A percentile compares a stretch with the other conserved stretches of the same genome.
Evolutionary conservation across 2,113 vertebrate genomes (phyloP).

Genomic region (Centropus unirufus): DNA sequence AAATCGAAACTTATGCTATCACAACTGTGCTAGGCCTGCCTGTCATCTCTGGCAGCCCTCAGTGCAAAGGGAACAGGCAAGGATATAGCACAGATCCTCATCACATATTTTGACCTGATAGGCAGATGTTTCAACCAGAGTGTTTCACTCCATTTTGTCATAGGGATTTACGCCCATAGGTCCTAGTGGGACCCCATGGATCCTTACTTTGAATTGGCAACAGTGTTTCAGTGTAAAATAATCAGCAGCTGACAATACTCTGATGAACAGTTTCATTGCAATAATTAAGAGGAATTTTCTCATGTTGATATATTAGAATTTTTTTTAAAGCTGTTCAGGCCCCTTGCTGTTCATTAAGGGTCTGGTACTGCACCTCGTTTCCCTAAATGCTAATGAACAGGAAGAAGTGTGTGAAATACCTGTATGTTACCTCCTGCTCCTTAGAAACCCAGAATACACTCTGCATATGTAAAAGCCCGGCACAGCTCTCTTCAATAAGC

Average conservation of each 20-base stretch:
- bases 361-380: background rate
- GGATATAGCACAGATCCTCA: background rate
- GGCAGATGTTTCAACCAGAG: background rate
- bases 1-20: background rate
- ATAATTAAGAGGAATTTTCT: slow-evolving; percentile 1
- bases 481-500: slow-evolving; percentile 55
- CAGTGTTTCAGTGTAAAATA: background rate
- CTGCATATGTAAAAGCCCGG: background rate
- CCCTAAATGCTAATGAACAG: background rate
- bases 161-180: background rate
- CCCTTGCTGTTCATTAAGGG: background rate
- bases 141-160: background rate
- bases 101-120: background rate
- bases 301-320: background rate
- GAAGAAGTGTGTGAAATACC: background rate
- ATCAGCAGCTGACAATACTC: background rate
- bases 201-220: background rate
- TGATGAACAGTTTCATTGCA: background rate
- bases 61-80: background rate
- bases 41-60: background rate
- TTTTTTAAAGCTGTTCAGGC: background rate
- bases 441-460: background rate
- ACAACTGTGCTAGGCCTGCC: background rate
- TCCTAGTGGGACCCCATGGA: background rate
- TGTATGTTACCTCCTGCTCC: background rate